Base-by-base conservation (phyloP, 2,888 invertebrate genomes). In the Lasioglossum marginatum region DNA sequence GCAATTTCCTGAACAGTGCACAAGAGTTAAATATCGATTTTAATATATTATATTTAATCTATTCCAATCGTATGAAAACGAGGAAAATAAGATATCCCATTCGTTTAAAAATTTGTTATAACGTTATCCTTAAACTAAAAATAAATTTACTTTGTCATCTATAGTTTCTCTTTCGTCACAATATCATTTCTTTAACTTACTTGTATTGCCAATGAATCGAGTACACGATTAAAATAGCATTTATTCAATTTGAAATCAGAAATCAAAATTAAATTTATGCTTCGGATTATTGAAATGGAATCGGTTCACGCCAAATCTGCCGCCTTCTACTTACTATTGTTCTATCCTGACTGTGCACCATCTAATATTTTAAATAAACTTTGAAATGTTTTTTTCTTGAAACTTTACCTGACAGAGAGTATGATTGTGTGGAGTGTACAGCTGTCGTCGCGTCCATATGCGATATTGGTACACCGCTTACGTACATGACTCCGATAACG, bases 401-500 rank as follows among this genome's bases (percentile, higher is more conserved):
- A 31, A 27, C 27, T 60, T 60, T 60, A 4, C 12, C 60, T 14
- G 27, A 63, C 31, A 14, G 0, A 34, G 8, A 34, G 23, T 23
- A 52, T n/a, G 57, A 0, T n/a, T n/a, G n/a, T n/a, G n/a, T 57
- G 37, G n/a, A 12, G 70, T 14, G 40, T 40, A 70, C 40, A 40
- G 40, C 70, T 70, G 70, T 70, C 40, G 70, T 81, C 77, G 16
- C 45, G 66, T 85, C 43, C 45, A n/a, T 48, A 66, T 34, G 48
- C 76, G 43, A 48, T 40, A 23, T 85, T 77, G 27, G 76, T 78
- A 63, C 52, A 57, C 57, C 45, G 40, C 27, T 71, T 34, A 48
- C 45, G n/a, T 63, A 76, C 57, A 71, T 71, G 77, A 52, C 63
- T 31, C 31, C 34, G 81, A 82, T 82, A 79, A 86, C 63, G 27